phyloP scores from a whole-genome alignment of 30 jellyfish, hydroid and myxozoan genomes.

The Aurelia aurita complex sp. Pacific region DNA sequence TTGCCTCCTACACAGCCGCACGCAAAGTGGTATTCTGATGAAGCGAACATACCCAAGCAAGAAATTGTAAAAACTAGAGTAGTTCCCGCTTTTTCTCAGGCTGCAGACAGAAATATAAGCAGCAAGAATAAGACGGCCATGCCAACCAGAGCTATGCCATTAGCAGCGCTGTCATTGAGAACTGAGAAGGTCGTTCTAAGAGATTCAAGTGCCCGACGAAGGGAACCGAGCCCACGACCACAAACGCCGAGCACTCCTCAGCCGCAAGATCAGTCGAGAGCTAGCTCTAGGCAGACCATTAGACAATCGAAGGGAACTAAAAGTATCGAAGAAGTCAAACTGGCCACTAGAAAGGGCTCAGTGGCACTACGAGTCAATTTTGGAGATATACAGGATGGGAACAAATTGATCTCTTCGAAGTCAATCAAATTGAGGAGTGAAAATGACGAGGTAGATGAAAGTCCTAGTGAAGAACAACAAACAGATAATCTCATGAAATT shows the following conservation, averaged over 20 bases:
- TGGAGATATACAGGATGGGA: conserved; percentile 29
- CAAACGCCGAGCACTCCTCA: no score
- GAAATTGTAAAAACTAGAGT: conserved; percentile 38
- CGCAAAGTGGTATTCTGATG: not conserved
- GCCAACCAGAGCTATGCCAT: not conserved
- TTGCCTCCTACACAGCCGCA: not conserved
- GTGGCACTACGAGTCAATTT: conserved; percentile 37
- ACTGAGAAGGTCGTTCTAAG: not conserved
- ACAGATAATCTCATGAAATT: conserved; percentile 28
- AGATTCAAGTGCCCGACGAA: not conserved
- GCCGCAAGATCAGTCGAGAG: not conserved
- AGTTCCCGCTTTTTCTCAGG: conserved; percentile 28
- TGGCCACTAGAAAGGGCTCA: not conserved
- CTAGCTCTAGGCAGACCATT: not conserved
- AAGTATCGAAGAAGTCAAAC: not conserved
- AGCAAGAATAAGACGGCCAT: not conserved
- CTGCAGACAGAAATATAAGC: not conserved
- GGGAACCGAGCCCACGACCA: not conserved
- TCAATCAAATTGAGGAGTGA: not conserved
- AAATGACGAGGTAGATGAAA: not conserved
- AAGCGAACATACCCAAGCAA: not conserved
- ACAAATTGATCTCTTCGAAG: conserved; percentile 13
- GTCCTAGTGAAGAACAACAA: not conserved
- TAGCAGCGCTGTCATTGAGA: not conserved
- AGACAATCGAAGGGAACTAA: not conserved